Evolutionary conservation across 2,888 invertebrate species (phyloP).

Genomic region (Monochamus alternatus): DNA sequence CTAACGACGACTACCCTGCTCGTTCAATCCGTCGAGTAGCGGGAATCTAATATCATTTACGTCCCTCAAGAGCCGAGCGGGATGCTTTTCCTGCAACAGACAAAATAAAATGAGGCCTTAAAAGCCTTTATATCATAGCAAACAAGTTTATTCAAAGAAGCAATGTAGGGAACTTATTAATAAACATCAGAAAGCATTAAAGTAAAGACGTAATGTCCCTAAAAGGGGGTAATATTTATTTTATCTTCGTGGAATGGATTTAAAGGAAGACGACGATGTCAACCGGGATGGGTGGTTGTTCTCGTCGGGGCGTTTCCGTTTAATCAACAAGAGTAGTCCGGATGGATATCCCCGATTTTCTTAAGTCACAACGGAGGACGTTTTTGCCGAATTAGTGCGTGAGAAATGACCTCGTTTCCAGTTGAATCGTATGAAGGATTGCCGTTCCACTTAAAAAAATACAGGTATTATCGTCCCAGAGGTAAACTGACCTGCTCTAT

Average conservation of each 20-base stretch:
- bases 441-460: background rate
- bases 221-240: constrained; percentile 24
- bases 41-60: constrained; percentile 4
- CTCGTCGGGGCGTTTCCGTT: constrained; percentile 31
- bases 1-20: background rate
- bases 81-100: background rate
- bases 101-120: constrained; percentile 17
- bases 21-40: background rate
- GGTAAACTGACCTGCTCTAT: too few species aligned
- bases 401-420: background rate
- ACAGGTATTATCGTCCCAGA: background rate
- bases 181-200: constrained; percentile 27
- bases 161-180: constrained; percentile 18
- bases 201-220: constrained; percentile 11
- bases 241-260: constrained; percentile 25
- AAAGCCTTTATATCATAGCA: constrained; percentile 11
- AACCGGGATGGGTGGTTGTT: background rate
- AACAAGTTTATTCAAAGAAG: constrained; percentile 7
- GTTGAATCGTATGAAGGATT: background rate
- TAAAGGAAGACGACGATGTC: constrained; percentile 24
- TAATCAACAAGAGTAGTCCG: constrained; percentile 48
- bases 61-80: constrained; percentile 6
- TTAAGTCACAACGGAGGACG: background rate
- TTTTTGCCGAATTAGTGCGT: background rate
- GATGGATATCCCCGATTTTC: constrained; percentile 15